These are phyloP conservation scores for Ophion slaviceki DNA, from an alignment of 2,888 invertebrate genomes.

Conservation along the genomic window DNA sequence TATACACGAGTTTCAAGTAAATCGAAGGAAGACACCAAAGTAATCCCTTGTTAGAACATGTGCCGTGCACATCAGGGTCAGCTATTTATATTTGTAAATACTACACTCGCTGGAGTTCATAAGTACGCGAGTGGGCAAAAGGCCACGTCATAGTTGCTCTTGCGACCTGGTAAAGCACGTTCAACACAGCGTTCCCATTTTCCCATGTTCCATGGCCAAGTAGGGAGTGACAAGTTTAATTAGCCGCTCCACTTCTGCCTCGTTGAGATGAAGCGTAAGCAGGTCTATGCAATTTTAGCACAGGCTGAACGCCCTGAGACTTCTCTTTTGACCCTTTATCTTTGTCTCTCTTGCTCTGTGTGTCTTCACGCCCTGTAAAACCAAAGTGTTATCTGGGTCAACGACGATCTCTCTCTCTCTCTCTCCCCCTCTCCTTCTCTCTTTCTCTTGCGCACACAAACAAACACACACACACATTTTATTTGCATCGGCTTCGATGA, in stretches of 20 bases:
- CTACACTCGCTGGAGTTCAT: not conserved
- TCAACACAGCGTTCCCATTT: constrained; percentile 15
- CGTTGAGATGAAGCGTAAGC: constrained; percentile 60
- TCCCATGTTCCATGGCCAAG: too few species aligned
- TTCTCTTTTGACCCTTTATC: constrained; percentile 31
- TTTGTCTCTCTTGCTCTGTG: constrained; percentile 12
- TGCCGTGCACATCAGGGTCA: too few species aligned
- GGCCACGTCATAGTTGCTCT: constrained; percentile 51
- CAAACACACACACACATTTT: not conserved
- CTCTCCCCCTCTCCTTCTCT: not conserved
- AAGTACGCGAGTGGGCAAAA: constrained; percentile 1
- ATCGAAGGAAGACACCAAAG: too few species aligned
- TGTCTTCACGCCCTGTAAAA: constrained; percentile 45
- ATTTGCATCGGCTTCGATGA: constrained; percentile 43
- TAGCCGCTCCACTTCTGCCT: constrained; percentile 73
- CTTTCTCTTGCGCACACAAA: constrained; percentile 1
- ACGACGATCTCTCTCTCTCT: constrained; percentile 40
- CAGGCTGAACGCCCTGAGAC: constrained; percentile 32
- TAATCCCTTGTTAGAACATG: too few species aligned
- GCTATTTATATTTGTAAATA: constrained; percentile 26
- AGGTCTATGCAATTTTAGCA: constrained; percentile 53
- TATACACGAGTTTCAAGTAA: too few species aligned
- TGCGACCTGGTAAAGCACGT: constrained; percentile 46
- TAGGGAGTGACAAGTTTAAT: constrained; percentile 72
- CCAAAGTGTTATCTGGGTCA: constrained; percentile 64